phyloP scores from a whole-genome alignment of 2,888 invertebrate species.

The Caenorhabditis sinica region DNA sequence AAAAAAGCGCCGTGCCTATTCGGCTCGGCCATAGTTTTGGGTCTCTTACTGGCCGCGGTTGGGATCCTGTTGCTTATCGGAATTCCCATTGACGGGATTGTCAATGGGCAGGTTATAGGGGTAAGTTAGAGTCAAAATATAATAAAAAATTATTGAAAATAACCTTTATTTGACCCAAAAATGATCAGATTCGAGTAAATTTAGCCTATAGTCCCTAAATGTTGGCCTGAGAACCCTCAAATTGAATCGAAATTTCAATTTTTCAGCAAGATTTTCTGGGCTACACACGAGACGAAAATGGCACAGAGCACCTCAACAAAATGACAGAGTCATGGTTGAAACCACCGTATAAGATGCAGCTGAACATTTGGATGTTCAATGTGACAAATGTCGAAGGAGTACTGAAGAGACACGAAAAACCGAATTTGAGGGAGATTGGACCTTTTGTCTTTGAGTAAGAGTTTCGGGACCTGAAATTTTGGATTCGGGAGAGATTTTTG shows the following conservation, averaged over 20 bases:
- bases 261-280: constrained; percentile 79
- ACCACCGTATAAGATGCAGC: constrained; percentile 78
- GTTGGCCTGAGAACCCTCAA: background rate
- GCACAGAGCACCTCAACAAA: constrained; percentile 74
- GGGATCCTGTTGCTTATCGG: constrained; percentile 61
- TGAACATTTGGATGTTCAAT: constrained; percentile 76
- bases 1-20: constrained; percentile 61
- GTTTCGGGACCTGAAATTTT: background rate
- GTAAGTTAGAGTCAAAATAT: constrained; percentile 35
- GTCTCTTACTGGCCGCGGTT: constrained; percentile 32
- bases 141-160: background rate
- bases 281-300: constrained; percentile 72
- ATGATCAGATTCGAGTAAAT: too few species aligned
- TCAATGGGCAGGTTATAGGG: constrained; percentile 57
- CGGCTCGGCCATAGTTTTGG: constrained; percentile 37
- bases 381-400: constrained; percentile 68
- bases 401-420: constrained; percentile 68
- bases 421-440: constrained; percentile 70
- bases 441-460: constrained; percentile 71
- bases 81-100: constrained; percentile 60
- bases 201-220: too few species aligned
- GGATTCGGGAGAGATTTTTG: too few species aligned
- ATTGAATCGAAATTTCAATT: background rate
- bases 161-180: background rate
- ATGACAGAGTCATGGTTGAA: constrained; percentile 78